These are phyloP conservation scores for Myotis pilosus DNA, from an alignment of 2,797 vertebrate species.

Conservation along the genomic window DNA sequence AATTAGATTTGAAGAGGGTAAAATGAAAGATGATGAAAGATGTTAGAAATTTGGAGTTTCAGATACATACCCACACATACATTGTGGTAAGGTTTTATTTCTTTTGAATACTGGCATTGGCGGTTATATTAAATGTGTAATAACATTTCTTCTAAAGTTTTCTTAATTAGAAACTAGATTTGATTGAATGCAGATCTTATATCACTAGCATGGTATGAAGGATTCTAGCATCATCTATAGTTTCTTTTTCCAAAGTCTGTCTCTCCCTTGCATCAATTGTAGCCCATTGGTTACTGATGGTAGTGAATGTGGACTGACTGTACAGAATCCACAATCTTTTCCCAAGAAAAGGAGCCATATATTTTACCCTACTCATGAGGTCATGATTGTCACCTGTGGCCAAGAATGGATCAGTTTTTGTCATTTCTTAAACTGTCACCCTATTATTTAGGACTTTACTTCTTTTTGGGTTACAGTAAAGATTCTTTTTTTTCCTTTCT, in stretches of 20 bases:
- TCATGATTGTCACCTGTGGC: not conserved
- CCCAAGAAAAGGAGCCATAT: not conserved
- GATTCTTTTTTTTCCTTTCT: not conserved
- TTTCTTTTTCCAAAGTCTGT: not conserved
- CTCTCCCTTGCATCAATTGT: not conserved
- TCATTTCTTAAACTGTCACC: not conserved
- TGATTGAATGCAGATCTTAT: not conserved
- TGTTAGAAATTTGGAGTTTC: not conserved
- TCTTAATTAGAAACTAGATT: conserved; percentile 1
- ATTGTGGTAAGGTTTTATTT: not conserved
- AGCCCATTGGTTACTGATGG: not conserved
- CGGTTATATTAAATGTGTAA: not conserved
- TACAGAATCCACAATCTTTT: not conserved
- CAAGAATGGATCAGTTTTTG: not conserved
- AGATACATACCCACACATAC: too few relatives aligned
- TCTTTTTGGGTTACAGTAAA: not conserved
- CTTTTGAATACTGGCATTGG: not conserved
- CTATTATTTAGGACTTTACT: not conserved
- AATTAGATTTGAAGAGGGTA: not conserved
- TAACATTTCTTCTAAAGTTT: not conserved
- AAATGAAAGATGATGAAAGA: not conserved
- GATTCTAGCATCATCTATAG: not conserved
- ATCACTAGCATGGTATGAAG: not conserved
- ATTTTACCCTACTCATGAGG: not conserved
- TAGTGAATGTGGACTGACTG: not conserved